Evolutionary conservation across 2,797 vertebrate species (phyloP), one percentile per base, ranked within the genome.

Genomic region (Eulemur mongoz): DNA sequence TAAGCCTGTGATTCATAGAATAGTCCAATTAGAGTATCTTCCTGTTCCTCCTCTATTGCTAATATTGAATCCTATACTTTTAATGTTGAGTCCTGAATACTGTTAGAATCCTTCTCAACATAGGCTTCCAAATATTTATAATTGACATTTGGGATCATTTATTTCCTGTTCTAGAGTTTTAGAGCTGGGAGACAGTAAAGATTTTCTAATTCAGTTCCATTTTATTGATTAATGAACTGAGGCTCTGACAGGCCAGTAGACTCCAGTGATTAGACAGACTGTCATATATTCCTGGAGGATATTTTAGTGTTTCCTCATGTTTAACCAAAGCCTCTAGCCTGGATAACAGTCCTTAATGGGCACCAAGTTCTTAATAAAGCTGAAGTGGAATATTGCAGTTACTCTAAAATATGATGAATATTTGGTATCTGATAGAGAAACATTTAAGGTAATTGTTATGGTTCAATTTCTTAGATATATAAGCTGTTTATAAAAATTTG

Each of bases 251-350:
- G 54, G 15, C 48, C 7, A 40, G 48, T 88, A 75, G 50, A 54
- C 12, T 84, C 27, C 22, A 86, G 35, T 92, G 69, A 86, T 18
- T 67, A 12, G 32, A 93, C 35, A 88, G 43, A 40, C 17, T 76
- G 2, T 82, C n/a, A 5, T 73, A 25, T 84, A 91, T 94, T 90
- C 38, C n/a, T 57, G 30, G 43, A 95, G 69, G 40, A 52, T 87
- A 67, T 73, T 95, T 86, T 85, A 72, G 81, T 89, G 69, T 89
- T 89, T 87, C 12, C 7, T 92, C 30, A 7, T 54, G 25, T 93
- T 93, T 93, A 40, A 59, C 78, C 30, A 61, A 88, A 83, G 70
- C 11, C n/a, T 97, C 6, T 93, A 54, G 30, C 23, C 43, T 81
- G 18, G 75, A 48, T 43, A 83, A 57, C 18, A 91, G 1, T 75